A percentile compares a stretch with the other conserved stretches of the same genome.
Conservation (phyloP, 2,113 vertebrate genomes). For the Clarias macrocephalus region DNA sequence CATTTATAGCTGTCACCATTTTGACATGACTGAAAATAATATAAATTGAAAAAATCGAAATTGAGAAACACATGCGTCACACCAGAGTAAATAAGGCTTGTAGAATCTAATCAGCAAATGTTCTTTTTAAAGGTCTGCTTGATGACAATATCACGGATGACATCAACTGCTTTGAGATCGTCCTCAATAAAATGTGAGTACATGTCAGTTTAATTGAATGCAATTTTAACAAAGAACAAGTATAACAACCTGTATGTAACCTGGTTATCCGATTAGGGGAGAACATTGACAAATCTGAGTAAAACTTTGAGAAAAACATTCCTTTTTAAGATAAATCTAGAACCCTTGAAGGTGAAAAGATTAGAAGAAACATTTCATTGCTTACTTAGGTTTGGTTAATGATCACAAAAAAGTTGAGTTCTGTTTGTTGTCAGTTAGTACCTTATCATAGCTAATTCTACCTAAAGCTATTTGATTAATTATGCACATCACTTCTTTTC, state of each 20-base stretch:
- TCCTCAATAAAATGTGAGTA: slow-evolving; percentile 45
- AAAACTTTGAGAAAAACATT: too few species aligned
- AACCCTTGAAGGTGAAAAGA: too few species aligned
- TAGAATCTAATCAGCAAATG: background rate
- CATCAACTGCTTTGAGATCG: slow-evolving; percentile 50
- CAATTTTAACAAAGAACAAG: too few species aligned
- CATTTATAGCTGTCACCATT: background rate
- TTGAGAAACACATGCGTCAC: background rate
- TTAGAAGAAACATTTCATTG: too few species aligned
- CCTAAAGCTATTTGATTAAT: too few species aligned
- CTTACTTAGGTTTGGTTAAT: background rate
- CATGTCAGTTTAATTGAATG: background rate
- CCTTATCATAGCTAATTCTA: too few species aligned
- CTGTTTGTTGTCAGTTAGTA: background rate
- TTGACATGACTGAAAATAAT: background rate
- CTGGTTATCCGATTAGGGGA: too few species aligned
- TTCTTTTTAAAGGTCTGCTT: slow-evolving; percentile 49
- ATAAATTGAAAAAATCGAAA: too few species aligned
- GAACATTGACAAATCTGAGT: too few species aligned
- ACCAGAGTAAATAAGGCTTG: background rate
- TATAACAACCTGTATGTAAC: background rate
- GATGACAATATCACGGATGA: slow-evolving; percentile 63
- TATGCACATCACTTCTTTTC: background rate
- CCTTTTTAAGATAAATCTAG: too few species aligned
- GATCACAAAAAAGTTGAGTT: background rate